phyloP scores from a whole-genome alignment of 2,113 vertebrate genomes.

The Anoura caudifer region DNA sequence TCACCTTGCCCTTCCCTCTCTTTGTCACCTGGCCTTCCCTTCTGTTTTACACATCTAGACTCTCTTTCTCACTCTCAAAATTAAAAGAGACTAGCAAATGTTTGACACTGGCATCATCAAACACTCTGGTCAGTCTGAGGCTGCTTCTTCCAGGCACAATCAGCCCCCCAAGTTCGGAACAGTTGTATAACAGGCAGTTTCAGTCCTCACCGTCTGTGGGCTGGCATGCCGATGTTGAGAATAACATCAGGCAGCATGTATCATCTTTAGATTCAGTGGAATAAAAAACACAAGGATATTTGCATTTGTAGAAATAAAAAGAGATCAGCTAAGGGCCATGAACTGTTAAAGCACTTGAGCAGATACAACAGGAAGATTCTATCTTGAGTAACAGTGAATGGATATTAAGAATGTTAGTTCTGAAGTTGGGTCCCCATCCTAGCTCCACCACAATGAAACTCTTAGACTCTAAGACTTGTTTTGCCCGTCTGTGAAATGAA shows the following conservation, averaged over 20 bases:
- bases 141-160: constrained; percentile 49
- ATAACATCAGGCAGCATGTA: background rate
- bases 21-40: background rate
- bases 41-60: background rate
- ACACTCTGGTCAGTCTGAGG: background rate
- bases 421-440: background rate
- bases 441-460: fast-evolving
- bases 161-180: background rate
- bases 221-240: background rate
- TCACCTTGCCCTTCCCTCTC: constrained; percentile 31
- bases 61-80: constrained; percentile 13
- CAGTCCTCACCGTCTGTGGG: background rate
- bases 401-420: background rate
- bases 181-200: background rate
- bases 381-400: background rate
- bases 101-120: background rate
- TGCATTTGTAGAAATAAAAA: constrained; percentile 37
- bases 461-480: background rate
- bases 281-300: constrained; percentile 35
- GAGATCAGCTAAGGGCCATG: background rate
- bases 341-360: background rate
- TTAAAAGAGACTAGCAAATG: constrained; percentile 58
- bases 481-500: background rate
- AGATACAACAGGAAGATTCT: background rate
- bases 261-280: background rate